These are phyloP conservation scores for Lateolabrax maculatus DNA, from an alignment of 2,797 vertebrate genomes.

Conservation along the genomic window DNA sequence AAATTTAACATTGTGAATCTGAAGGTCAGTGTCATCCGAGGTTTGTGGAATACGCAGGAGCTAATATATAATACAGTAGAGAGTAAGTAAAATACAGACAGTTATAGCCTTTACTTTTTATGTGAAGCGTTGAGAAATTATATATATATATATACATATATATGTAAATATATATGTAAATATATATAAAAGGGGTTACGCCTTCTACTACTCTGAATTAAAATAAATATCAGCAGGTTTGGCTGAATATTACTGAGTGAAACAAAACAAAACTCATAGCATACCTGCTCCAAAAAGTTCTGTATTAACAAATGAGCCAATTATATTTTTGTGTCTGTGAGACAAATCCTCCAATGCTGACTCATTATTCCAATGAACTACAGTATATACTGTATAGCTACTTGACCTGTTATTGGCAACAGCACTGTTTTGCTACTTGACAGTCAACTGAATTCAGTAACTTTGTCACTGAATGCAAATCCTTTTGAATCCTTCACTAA, in stretches of 20 bases:
- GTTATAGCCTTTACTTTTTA: neutral
- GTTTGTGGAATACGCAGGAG: neutral
- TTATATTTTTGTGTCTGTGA: neutral
- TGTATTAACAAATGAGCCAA: neutral
- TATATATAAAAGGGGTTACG: neutral
- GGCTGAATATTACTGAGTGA: neutral
- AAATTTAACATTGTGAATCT: conserved; percentile 20
- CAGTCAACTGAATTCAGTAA: conserved; percentile 2
- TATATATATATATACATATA: too few species aligned
- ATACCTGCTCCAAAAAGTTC: neutral
- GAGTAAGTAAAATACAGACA: conserved; percentile 6
- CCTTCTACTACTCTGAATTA: neutral
- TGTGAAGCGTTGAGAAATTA: neutral
- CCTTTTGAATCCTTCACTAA: neutral
- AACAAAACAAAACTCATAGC: neutral
- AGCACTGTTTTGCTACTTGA: neutral
- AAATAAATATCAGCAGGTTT: neutral
- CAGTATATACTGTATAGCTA: neutral
- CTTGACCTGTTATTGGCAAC: neutral
- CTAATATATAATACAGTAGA: neutral
- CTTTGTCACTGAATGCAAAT: conserved; percentile 21
- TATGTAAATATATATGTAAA: too few species aligned
- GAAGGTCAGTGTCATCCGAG: conserved; percentile 22
- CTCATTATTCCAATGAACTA: neutral
- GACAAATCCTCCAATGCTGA: neutral